phyloP scores from a whole-genome alignment of 1,140 invertebrate genomes.

The Samia ricini region DNA sequence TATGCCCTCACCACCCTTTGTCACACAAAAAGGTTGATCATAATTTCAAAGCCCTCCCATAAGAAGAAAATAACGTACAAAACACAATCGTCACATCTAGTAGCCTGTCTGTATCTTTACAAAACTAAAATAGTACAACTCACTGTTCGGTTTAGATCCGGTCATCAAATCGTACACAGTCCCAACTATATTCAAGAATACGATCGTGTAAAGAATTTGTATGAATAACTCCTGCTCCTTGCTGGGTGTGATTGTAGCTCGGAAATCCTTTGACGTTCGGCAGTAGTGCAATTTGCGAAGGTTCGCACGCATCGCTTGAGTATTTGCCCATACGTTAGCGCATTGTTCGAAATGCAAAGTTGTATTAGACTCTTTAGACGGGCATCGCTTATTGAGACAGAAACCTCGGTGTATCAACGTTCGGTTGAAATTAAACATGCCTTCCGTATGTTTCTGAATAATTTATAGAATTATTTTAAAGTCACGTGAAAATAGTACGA shows the following conservation, averaged over 20 bases:
- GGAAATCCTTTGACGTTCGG: neutral
- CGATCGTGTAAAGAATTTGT: constrained; percentile 8
- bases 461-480: neutral
- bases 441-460: constrained; percentile 11
- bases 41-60: too few species aligned
- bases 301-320: neutral
- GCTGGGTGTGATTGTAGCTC: neutral
- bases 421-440: constrained; percentile 12
- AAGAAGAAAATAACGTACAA: too few species aligned
- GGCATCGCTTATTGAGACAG: constrained; percentile 13
- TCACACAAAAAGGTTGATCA: too few species aligned
- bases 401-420: constrained; percentile 16
- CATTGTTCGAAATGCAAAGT: constrained; percentile 15
- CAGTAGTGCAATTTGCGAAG: constrained; percentile 16
- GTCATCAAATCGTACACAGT: constrained; percentile 15
- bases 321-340: constrained; percentile 4
- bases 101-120: too few species aligned
- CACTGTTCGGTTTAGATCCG: constrained; percentile 13
- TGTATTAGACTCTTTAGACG: neutral
- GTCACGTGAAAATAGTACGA: too few species aligned
- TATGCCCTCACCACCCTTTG: too few species aligned
- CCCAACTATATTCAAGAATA: constrained; percentile 18
- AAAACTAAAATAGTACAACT: constrained; percentile 1
- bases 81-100: too few species aligned
- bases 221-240: constrained; percentile 9